Base-by-base conservation (phyloP, 2,888 invertebrate genomes). In the Lamproptera curius region DNA sequence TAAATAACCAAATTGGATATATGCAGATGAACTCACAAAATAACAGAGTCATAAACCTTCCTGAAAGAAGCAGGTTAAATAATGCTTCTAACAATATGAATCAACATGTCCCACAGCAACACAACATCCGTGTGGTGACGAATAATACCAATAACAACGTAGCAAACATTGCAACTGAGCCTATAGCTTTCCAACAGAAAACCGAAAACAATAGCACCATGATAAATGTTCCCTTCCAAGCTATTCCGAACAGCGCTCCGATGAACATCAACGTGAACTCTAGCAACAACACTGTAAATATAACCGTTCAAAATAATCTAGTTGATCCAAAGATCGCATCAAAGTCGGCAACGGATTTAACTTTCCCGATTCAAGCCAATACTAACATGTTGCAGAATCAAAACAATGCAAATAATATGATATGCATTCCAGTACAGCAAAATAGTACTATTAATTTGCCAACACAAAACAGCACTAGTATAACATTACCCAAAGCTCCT, bases 401-500 rank as follows among this genome's bases (percentile, higher is more conserved):
- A 59, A 81, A 63, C 51, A 79, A 63, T 55, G 56, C 70, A 42
- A 76, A 70, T 45, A 84, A 73, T 53, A 75, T 86, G 73, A 86
- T 88, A 58, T 86, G 84, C 54, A 77, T 87, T 57, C 88, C 88
- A 23, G 83, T 84, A 16, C 49, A 49, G 17, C 79, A 75, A 47
- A 85, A 78, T 53, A 84, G 72, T 53, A 82, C 88, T 6, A 88
- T 88, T 14, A 88, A 78, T 59, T 68, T 89, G 52, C 88, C 88
- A 14, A 79, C 82, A 9, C 89, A 88, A 61, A 88, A 78, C 51
- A 81, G 82, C 58, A 79, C 89, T 26, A 90, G 90, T 61, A 91
- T 91, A 55, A 89, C 88, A 50, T 77, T 92, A 52, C 91, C 91
- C 5, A 90, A 90, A 61, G 90, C 91, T 43, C 87, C 89, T 20